phyloP scores from a whole-genome alignment of 2,888 invertebrate species.

The Plutella xylostella region DNA sequence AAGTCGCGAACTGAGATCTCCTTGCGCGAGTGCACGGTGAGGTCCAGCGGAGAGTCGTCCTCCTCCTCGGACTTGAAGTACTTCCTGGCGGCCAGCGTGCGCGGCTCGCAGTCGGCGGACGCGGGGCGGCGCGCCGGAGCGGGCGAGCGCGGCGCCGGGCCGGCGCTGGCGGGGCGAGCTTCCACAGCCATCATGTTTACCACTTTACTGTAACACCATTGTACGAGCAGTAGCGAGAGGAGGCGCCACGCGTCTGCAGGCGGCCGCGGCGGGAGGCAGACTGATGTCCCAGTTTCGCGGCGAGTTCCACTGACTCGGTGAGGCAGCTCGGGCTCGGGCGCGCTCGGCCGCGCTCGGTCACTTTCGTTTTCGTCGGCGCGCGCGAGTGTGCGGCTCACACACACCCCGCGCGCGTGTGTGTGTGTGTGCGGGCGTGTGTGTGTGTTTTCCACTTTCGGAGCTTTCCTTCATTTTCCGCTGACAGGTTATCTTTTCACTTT shows the following conservation, averaged over 20 bases:
- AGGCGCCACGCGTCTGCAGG: conserved; percentile 56
- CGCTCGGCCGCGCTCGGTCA: conserved; percentile 60
- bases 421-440: conserved; percentile 20
- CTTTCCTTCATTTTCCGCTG: conserved; percentile 63
- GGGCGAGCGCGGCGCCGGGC: conserved; percentile 38
- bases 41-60: conserved; percentile 82
- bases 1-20: conserved; percentile 63
- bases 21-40: conserved; percentile 71
- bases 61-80: conserved; percentile 40
- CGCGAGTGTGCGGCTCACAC: conserved; percentile 28
- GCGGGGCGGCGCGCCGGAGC: conserved; percentile 39
- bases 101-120: conserved; percentile 50
- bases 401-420: conserved; percentile 9
- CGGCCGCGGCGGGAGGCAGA: conserved; percentile 66
- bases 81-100: conserved; percentile 64
- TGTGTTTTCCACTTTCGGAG: conserved; percentile 57
- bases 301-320: conserved; percentile 69
- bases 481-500: conserved; percentile 51
- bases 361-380: conserved; percentile 66
- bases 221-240: conserved; percentile 55
- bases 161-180: conserved; percentile 55
- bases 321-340: conserved; percentile 65
- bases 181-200: conserved; percentile 66
- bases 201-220: conserved; percentile 56
- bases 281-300: conserved; percentile 75